Conservation (phyloP, 2,797 vertebrate genomes). For the Hoplostethus atlanticus region DNA sequence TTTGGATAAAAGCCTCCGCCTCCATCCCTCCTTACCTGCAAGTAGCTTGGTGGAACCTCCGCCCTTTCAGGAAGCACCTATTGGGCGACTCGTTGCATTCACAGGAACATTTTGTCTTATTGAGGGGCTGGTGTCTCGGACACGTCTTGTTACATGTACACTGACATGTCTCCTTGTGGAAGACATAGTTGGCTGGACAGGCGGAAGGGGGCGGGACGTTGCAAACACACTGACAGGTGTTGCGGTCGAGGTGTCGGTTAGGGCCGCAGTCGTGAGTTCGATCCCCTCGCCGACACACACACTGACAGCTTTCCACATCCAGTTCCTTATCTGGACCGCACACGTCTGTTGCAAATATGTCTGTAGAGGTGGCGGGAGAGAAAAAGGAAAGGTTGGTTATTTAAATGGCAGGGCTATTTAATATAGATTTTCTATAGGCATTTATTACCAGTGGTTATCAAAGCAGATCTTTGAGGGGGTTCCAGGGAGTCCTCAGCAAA, state of each 20-base stretch:
- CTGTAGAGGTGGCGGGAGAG: conserved; percentile 64
- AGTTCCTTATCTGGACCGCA: conserved; percentile 93
- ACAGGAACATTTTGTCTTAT: conserved; percentile 91
- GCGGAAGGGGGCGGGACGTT: conserved; percentile 82
- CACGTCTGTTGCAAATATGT: conserved; percentile 82
- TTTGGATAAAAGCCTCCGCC: background rate
- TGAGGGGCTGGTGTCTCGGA: conserved; percentile 91
- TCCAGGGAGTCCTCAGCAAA: too few relatives aligned
- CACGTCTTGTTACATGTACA: conserved; percentile 91
- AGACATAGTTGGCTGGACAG: conserved; percentile 84
- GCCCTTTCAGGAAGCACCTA: conserved; percentile 94
- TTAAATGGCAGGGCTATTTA: too few relatives aligned
- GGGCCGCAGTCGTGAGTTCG: conserved; percentile 86
- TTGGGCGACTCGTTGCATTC: conserved; percentile 94
- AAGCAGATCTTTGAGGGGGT: too few relatives aligned
- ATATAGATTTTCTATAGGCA: too few relatives aligned
- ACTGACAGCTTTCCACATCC: conserved; percentile 94
- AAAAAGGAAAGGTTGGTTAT: background rate
- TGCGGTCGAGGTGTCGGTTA: conserved; percentile 88
- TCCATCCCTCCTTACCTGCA: conserved; percentile 89
- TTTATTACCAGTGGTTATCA: too few relatives aligned
- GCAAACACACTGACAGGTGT: conserved; percentile 92
- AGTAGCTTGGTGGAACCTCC: conserved; percentile 91
- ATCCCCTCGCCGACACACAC: conserved; percentile 86
- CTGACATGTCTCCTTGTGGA: conserved; percentile 92